Base-by-base conservation (phyloP, 2,888 invertebrate species). In the Tinea pellionella region DNA sequence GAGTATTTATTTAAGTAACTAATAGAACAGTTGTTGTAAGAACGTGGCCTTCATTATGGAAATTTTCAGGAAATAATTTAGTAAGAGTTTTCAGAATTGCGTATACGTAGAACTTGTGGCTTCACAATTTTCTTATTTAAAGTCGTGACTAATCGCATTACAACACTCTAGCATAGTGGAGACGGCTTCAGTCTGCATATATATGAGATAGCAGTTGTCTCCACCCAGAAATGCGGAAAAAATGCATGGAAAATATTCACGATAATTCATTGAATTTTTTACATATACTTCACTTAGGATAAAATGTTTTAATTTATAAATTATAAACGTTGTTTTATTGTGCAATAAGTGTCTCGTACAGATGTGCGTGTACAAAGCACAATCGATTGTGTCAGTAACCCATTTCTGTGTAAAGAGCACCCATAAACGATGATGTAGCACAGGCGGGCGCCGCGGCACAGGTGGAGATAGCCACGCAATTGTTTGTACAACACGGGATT, bases 401-500 rank as follows among this genome's bases (percentile, higher is more conserved):
- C 47, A 47, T 47, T 47, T 47, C 15, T 47, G 47, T 16, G 47
- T 24, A 18, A 53, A 19, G 19, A 53, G 53, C 24, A 18, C 53
- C 53, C 53, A 53, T 53, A 53, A 53, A 53, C 24, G 53, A 53
- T 53, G 53, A 53, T 53, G 53, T 24, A 53, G 53, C 24, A 4
- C 53, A 53, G 53, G 51, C 51, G 51, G 53, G 18, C 53, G 53
- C 16, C 47, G 47, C 15, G 11, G 16, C 47, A 24, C 19, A 18
- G 53, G 24, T 53, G 53, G 24, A 53, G 53, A 53, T 53, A 47
- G 47, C 47, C 47, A 16, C 47, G 15, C 47, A 69, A 67, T 71
- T 84, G 83, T 84, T 85, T 81, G 80, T 78, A 75, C 81, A 84
- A 82, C 82, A 83, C 80, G 19, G 29, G 18, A 80, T 80, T 81